Conservation (phyloP, 2,888 invertebrate species). For the Drosophila pseudotakahashii region DNA sequence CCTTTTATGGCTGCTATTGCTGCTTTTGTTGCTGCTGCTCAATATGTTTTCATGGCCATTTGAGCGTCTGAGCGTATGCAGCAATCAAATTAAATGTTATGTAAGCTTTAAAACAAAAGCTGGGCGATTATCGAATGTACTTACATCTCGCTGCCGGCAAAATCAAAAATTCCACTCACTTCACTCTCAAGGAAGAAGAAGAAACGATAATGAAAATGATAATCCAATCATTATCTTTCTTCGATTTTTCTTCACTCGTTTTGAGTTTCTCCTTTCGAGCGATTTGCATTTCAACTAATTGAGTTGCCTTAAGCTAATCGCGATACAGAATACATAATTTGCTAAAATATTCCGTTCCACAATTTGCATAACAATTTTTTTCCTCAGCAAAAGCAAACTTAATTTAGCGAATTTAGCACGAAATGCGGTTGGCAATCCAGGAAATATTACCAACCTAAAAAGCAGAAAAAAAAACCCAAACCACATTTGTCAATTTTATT, state of each 20-base stretch:
- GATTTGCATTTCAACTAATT: constrained; percentile 55
- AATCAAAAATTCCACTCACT: constrained; percentile 56
- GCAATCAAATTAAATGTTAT: constrained; percentile 79
- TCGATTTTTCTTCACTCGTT: constrained; percentile 3
- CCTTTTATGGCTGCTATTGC: constrained; percentile 61
- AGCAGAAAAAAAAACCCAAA: constrained; percentile 30
- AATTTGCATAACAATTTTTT: constrained; percentile 66
- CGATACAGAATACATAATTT: constrained; percentile 47
- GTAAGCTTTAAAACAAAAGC: constrained; percentile 65
- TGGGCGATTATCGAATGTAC: constrained; percentile 61
- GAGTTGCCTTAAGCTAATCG: constrained; percentile 60
- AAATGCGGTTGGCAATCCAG: constrained; percentile 29
- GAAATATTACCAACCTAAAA: constrained; percentile 17
- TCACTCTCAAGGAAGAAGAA: not conserved
- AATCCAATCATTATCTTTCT: constrained; percentile 64
- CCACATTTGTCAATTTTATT: constrained; percentile 76
- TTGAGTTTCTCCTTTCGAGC: constrained; percentile 3
- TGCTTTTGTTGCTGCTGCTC: constrained; percentile 53
- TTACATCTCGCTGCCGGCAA: constrained; percentile 52
- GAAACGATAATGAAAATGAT: constrained; percentile 61
- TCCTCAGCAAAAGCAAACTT: constrained; percentile 55
- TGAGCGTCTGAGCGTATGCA: constrained; percentile 68
- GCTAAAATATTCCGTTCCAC: constrained; percentile 30
- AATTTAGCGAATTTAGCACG: constrained; percentile 55
- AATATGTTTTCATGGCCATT: constrained; percentile 77